These are phyloP conservation scores for Cyprinella venusta DNA, from an alignment of 2,797 vertebrate species.

Conservation along the genomic window DNA sequence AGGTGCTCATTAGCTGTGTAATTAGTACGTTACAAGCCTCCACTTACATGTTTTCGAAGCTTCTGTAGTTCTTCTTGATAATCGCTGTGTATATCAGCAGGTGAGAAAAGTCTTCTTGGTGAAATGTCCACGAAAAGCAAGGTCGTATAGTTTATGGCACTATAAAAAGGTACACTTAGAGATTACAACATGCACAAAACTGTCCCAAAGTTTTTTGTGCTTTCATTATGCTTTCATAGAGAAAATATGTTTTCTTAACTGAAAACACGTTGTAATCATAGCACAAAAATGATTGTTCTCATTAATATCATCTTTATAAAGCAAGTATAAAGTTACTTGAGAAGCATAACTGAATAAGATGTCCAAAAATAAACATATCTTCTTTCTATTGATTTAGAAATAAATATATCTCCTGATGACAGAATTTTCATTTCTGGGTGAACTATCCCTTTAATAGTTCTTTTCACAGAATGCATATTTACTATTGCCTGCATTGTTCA, in stretches of 20 bases:
- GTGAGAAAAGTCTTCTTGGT: constrained; percentile 9
- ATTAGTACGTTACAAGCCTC: neutral
- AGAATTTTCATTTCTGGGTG: neutral
- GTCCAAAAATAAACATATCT: neutral
- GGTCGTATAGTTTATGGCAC: neutral
- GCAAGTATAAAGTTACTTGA: neutral
- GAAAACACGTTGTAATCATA: neutral
- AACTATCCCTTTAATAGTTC: no score
- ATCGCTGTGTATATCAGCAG: neutral
- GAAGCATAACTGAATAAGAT: neutral
- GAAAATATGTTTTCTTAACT: neutral
- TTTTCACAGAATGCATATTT: neutral
- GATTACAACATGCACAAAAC: constrained; percentile 1
- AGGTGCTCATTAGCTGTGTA: constrained; percentile 23
- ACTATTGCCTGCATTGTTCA: neutral
- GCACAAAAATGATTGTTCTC: neutral
- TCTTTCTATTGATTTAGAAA: no score
- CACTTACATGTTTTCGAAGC: constrained; percentile 7
- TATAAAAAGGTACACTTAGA: constrained; percentile 1
- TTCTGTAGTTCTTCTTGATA: neutral
- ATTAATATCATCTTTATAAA: neutral
- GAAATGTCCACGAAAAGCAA: neutral
- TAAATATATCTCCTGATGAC: neutral
- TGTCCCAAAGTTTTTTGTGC: neutral
- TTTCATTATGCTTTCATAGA: neutral